Base-by-base conservation (phyloP, 2,797 vertebrate genomes). In the Margarornis squamiger region DNA sequence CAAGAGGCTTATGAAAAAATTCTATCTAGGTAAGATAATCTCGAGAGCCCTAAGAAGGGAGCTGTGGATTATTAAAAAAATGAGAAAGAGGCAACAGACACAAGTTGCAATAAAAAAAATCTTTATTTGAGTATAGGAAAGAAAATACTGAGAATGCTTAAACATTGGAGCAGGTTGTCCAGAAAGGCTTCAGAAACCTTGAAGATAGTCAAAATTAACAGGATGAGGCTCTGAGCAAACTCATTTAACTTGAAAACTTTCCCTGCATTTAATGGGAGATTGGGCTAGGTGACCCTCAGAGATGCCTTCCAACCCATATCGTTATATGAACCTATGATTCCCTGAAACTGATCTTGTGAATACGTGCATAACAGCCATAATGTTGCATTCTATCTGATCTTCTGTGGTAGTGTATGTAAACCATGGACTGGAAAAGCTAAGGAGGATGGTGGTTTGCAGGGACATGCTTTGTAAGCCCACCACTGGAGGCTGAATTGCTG, bases 31-130 rank as follows among this genome's bases (percentile, higher is more conserved):
- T 4, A 81, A 66, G 39, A 78, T 62, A 66, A 86, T 7, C 14
- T 34, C 0, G 0, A 85, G 34, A 72, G 0, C 3, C 14, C 2
- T 38, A 48, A 38, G 52, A 84, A 71, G 32, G 20, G 7, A 3
- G 10, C 4, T 68, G 6, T 43, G 72, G 23, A 19, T 62, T 87
- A 70, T 32, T 46, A 89, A 66, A 27, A 54, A 73, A 24, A 66
- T 52, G 19, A 77, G 51, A 41, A 70, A 57, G n/a, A 77, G 34
- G 8, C 41, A 54, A 89, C 0, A n/a, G 61, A 61, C 10, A 55
- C 27, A 46, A 66, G 13, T 4, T 45, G 20, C 15, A 84, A 73
- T 3, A 38, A 26, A 49, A 86, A 71, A 3, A 39, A 71, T 38
- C 21, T 23, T 5, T 46, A 9, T 63, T 34, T 91, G 32, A 7